Conservation (phyloP, 92 coral and sea anemone genomes). For the Bergia sp. region DNA sequence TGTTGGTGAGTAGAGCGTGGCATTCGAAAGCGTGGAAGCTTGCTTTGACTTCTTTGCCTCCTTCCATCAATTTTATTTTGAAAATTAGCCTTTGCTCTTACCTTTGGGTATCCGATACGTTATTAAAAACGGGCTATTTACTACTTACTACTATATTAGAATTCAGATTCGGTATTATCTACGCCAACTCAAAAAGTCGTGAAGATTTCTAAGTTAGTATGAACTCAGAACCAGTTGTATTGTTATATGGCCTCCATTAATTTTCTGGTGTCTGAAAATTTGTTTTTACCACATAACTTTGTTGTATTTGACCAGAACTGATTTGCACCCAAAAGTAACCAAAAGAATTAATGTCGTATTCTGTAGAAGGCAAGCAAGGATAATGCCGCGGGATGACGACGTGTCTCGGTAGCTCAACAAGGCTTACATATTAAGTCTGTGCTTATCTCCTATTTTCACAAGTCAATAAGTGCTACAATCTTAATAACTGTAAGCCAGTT, state of each 20-base stretch:
- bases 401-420: no score
- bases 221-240: not conserved
- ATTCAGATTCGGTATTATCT: not conserved
- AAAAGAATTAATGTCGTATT: no score
- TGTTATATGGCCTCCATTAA: not conserved
- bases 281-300: not conserved
- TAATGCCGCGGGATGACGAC: no score
- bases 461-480: not conserved
- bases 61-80: no score
- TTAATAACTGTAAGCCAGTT: not conserved
- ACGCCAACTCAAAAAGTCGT: not conserved
- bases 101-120: not conserved
- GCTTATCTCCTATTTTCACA: no score
- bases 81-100: not conserved
- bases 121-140: no score
- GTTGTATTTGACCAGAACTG: not conserved
- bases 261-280: not conserved
- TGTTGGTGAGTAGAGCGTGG: slow-evolving; percentile 9
- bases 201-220: not conserved
- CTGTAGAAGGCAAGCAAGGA: not conserved
- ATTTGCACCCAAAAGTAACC: not conserved
- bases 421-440: no score
- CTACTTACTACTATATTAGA: no score
- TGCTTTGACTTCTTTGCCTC: not conserved
- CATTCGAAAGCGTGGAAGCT: not conserved